phyloP scores from a whole-genome alignment of 1,140 invertebrate species.

The Olivierus martensii region DNA sequence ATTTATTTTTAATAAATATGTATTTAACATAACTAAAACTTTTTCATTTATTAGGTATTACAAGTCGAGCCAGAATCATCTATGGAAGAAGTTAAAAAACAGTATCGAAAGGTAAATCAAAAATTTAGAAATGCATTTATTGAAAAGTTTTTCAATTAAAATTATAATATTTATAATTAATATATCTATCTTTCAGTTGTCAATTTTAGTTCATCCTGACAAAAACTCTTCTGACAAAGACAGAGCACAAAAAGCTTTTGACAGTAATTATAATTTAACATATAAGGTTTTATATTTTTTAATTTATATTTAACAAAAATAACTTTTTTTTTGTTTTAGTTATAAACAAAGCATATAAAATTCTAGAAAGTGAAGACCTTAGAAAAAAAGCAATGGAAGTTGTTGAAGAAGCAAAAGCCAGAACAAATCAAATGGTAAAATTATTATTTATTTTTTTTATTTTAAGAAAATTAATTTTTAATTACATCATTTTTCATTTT shows the following conservation, averaged over 20 bases:
- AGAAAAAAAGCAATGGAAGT: slow-evolving; percentile 89
- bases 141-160: too few relatives aligned
- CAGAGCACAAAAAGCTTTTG: slow-evolving; percentile 65
- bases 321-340: slow-evolving; percentile 44
- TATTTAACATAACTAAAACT: slow-evolving; percentile 17
- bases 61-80: slow-evolving; percentile 81
- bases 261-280: slow-evolving; percentile 25
- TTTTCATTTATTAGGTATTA: slow-evolving; percentile 39
- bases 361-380: slow-evolving; percentile 86
- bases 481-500: too few relatives aligned
- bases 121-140: too few relatives aligned
- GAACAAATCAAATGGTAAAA: slow-evolving; percentile 84
- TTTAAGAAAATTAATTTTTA: too few relatives aligned
- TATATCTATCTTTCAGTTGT: slow-evolving; percentile 41
- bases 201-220: slow-evolving; percentile 96
- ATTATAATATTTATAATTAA: too few relatives aligned
- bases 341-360: slow-evolving; percentile 93
- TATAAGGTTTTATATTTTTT: too few relatives aligned
- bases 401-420: slow-evolving; percentile 89
- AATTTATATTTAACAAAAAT: too few relatives aligned
- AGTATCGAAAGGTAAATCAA: slow-evolving; percentile 62
- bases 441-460: too few relatives aligned
- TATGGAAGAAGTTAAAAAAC: slow-evolving; percentile 88
- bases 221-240: slow-evolving; percentile 95
- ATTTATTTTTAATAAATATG: background rate